Percentiles rank a stretch among this genome's conserved stretches.
These are phyloP conservation scores for Barypeithes pellucidus DNA, from an alignment of 2,888 invertebrate genomes.

Conservation along the genomic window DNA sequence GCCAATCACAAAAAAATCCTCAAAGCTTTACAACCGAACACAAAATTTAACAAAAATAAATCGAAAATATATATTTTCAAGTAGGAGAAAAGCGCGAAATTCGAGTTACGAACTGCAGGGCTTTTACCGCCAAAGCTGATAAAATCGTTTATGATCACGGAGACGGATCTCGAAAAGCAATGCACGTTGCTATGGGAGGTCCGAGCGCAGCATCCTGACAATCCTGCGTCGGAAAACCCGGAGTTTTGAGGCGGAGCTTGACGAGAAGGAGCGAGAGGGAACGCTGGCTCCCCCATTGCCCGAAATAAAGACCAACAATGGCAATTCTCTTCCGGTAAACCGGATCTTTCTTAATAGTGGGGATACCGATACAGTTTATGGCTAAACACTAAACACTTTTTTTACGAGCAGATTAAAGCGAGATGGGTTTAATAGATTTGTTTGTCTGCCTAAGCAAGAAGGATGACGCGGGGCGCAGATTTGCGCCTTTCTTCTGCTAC, in stretches of 20 bases:
- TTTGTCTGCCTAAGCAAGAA: conserved; percentile 65
- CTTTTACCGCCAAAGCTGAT: conserved; percentile 51
- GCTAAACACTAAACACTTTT: conserved; percentile 70
- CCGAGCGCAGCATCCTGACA: conserved; percentile 53
- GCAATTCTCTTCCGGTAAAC: conserved; percentile 61
- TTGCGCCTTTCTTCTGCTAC: conserved; percentile 59
- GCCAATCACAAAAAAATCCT: conserved; percentile 2
- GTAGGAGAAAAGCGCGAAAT: conserved; percentile 15
- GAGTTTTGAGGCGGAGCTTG: conserved; percentile 40
- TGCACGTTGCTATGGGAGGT: conserved; percentile 69
- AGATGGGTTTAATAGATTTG: conserved; percentile 67
- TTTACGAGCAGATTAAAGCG: conserved; percentile 68
- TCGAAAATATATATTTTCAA: neutral
- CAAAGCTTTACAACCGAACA: neutral
- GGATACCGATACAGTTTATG: conserved; percentile 70
- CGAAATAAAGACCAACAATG: conserved; percentile 49
- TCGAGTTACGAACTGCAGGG: conserved; percentile 23
- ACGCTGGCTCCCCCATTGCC: conserved; percentile 41
- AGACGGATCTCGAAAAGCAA: conserved; percentile 49
- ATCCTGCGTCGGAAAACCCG: conserved; percentile 49
- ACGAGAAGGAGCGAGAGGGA: conserved; percentile 44
- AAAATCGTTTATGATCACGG: conserved; percentile 44
- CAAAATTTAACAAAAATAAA: neutral
- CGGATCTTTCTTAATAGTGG: conserved; percentile 66
- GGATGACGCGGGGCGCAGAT: conserved; percentile 55